Conservation (phyloP, 2,113 vertebrate genomes). For the Corvus hawaiiensis region DNA sequence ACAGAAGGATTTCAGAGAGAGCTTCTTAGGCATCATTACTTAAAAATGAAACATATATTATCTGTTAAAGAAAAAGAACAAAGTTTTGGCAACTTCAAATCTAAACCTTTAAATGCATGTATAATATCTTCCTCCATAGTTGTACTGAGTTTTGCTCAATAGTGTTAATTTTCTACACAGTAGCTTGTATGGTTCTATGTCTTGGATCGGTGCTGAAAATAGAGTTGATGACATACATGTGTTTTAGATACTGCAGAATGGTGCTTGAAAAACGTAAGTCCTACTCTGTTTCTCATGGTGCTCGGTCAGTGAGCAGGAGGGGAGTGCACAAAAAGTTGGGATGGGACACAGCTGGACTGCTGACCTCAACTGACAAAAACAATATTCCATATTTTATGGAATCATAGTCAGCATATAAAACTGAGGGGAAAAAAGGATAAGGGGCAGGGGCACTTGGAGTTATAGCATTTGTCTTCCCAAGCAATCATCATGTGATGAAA, state of each 20-base stretch:
- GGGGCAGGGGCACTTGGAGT: background rate
- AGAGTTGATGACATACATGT: background rate
- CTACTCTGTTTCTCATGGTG: background rate
- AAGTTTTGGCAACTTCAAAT: background rate
- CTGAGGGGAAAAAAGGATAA: background rate
- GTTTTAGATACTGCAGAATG: background rate
- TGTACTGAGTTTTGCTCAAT: background rate
- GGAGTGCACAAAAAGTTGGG: background rate
- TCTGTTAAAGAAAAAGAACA: background rate
- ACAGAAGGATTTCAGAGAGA: background rate
- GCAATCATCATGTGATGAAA: background rate
- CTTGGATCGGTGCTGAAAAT: background rate
- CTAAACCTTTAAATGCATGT: background rate
- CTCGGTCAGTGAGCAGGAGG: background rate
- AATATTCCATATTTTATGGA: background rate
- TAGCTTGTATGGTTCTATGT: background rate
- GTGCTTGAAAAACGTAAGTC: background rate
- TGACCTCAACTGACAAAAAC: background rate
- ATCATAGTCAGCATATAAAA: background rate
- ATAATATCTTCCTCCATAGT: background rate
- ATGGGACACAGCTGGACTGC: background rate
- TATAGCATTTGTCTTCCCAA: background rate
- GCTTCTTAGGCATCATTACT: background rate
- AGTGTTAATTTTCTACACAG: background rate
- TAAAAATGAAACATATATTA: background rate